These are phyloP conservation scores for Drosophila mauritiana DNA, from an alignment of 1,140 invertebrate genomes.

Conservation along the genomic window DNA sequence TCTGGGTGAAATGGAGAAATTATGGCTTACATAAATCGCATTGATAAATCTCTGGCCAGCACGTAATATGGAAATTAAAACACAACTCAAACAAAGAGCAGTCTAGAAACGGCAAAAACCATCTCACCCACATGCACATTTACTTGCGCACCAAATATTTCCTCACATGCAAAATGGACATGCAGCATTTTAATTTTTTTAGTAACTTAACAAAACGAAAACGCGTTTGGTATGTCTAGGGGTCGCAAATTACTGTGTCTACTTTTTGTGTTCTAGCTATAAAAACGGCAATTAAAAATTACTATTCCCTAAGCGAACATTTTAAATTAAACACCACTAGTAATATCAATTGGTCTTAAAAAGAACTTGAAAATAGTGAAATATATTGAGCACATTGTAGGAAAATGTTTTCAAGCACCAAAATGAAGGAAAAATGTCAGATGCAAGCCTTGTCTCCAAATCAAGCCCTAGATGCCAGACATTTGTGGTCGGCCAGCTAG, in stretches of 20 bases:
- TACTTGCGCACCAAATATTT: constrained; percentile 2
- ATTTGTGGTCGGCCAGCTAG: constrained; percentile 9
- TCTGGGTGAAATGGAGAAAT: constrained; percentile 6
- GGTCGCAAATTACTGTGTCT: neutral
- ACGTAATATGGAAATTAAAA: constrained; percentile 77
- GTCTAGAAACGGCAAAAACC: constrained; percentile 1
- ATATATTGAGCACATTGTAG: too few relatives aligned
- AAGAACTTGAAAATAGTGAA: too few relatives aligned
- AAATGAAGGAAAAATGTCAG: neutral
- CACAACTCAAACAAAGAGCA: constrained; percentile 19
- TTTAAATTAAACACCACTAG: too few relatives aligned
- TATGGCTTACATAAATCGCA: constrained; percentile 16
- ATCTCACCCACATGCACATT: neutral
- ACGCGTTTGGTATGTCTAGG: neutral
- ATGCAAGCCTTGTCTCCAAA: neutral
- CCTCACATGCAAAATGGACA: constrained; percentile 5
- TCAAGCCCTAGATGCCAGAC: neutral
- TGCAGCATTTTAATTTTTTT: constrained; percentile 58
- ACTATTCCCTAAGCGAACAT: too few relatives aligned
- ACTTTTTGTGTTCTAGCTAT: neutral
- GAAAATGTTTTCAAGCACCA: neutral
- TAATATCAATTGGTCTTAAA: too few relatives aligned
- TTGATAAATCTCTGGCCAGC: constrained; percentile 66
- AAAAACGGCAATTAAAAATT: neutral
- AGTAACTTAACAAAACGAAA: constrained; percentile 14